Base-by-base conservation (phyloP, 2,797 vertebrate genomes). In the Loriculus beryllinus region DNA sequence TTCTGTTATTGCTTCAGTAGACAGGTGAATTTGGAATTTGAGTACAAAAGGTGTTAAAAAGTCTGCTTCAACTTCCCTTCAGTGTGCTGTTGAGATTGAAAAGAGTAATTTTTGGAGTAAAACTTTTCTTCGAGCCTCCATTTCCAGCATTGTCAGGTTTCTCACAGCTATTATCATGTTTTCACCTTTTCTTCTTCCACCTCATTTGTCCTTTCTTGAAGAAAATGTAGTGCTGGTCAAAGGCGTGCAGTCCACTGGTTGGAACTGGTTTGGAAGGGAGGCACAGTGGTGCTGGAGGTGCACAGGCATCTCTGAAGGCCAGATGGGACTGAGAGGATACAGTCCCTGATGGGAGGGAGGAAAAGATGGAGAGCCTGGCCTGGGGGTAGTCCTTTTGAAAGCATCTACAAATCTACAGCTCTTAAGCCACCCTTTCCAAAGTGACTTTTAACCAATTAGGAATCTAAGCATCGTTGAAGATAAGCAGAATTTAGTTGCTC, bases 21-120 rank as follows among this genome's bases (percentile, higher is more conserved):
- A 89, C 93, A 93, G 88, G 92, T 93, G 85, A 82, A 95, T 96
- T 96, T 94, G 3, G 71, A 92, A 94, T 95, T 94, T 90, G 92
- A 97, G 95, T 86, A 93, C 92, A 92, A 95, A 92, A 86, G 91
- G 87, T 94, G 82, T 91, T 90, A 51, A 80, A 93, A 93, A 89
- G 78, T 93, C 45, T 80, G 52, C 77, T 93, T 92, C 79, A 94
- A 93, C 92, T 96, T 95, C 54, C 60, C 85, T 84, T 89, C 67
- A 57, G 49, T 75, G 31, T 76, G 78, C 64, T 85, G 77, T 80
- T 92, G 91, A 82, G 78, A 92, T 62, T 91, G 90, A 92, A 94
- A 93, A 95, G 92, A 95, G 88, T 67, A 87, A 95, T 92, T 91
- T 90, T 78, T 23, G 6, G 79, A 80, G 65, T 72, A 77, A 85